These are phyloP conservation scores for Myripristis murdjan DNA, from an alignment of 2,797 vertebrate species.

Conservation along the genomic window DNA sequence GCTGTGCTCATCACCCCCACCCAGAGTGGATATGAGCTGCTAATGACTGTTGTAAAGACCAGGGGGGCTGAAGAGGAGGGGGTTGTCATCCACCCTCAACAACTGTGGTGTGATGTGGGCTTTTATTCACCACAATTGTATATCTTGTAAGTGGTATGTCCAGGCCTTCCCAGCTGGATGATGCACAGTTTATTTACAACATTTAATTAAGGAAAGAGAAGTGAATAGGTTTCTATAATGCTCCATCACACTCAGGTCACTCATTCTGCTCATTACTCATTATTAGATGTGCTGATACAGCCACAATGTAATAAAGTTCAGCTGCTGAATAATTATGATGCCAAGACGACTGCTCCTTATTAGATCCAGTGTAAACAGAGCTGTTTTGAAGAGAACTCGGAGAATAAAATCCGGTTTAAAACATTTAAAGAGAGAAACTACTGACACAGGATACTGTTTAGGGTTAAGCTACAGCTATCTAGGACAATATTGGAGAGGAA, in stretches of 20 bases:
- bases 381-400: neutral
- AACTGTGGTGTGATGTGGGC: slow-evolving; percentile 35
- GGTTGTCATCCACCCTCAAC: slow-evolving; percentile 34
- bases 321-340: neutral
- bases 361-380: slow-evolving; percentile 2
- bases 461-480: neutral
- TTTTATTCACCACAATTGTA: slow-evolving; percentile 70
- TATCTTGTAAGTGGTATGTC: slow-evolving; percentile 23
- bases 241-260: neutral
- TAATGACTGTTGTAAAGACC: slow-evolving; percentile 85
- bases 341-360: neutral
- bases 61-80: slow-evolving; percentile 9
- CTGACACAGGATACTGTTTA: neutral
- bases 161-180: neutral
- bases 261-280: slow-evolving; percentile 8
- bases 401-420: neutral
- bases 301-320: slow-evolving; percentile 11
- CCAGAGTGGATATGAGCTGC: slow-evolving; percentile 75
- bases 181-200: slow-evolving; percentile 19
- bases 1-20: slow-evolving; percentile 64
- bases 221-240: neutral
- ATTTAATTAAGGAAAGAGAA: slow-evolving; percentile 30
- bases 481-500: too few species aligned
- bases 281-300: neutral
- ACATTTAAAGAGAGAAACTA: too few species aligned